A percentile compares a stretch with the other conserved stretches of the same genome.
Conservation (phyloP, 1,140 invertebrate species). For the Elymnias hypermnestra region DNA sequence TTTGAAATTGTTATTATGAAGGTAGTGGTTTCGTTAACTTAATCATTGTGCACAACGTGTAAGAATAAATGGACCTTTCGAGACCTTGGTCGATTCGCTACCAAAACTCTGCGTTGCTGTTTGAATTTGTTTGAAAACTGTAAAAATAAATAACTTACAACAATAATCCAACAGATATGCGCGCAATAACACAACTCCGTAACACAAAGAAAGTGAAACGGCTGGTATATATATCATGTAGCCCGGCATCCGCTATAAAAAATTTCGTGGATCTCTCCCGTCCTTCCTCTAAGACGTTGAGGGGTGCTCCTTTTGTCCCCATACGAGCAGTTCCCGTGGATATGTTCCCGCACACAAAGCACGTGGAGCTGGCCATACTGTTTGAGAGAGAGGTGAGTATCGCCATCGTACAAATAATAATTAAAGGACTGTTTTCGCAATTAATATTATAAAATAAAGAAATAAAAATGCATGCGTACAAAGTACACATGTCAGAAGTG, state of each 20-base stretch:
- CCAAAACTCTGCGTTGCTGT: no score
- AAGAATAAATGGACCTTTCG: not conserved
- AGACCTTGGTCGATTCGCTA: constrained; percentile 5
- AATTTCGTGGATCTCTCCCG: constrained; percentile 94
- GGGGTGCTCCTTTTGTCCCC: constrained; percentile 88
- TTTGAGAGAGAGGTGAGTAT: constrained; percentile 78
- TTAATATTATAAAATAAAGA: no score
- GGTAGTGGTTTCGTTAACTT: not conserved
- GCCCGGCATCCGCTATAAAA: constrained; percentile 87
- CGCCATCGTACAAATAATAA: no score
- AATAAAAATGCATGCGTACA: no score
- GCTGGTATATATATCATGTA: constrained; percentile 94
- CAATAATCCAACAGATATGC: constrained; percentile 88
- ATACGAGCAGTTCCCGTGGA: constrained; percentile 91
- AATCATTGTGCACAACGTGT: not conserved
- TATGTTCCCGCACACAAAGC: constrained; percentile 94
- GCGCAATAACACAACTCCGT: constrained; percentile 86
- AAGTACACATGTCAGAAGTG: no score
- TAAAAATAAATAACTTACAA: no score
- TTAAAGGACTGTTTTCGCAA: no score
- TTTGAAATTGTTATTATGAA: no score
- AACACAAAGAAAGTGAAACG: constrained; percentile 85
- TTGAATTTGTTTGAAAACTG: no score
- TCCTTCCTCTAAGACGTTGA: constrained; percentile 87
- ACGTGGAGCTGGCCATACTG: constrained; percentile 91